Base-by-base conservation (phyloP, 2,113 vertebrate species). In the Eudyptes chrysolophus region DNA sequence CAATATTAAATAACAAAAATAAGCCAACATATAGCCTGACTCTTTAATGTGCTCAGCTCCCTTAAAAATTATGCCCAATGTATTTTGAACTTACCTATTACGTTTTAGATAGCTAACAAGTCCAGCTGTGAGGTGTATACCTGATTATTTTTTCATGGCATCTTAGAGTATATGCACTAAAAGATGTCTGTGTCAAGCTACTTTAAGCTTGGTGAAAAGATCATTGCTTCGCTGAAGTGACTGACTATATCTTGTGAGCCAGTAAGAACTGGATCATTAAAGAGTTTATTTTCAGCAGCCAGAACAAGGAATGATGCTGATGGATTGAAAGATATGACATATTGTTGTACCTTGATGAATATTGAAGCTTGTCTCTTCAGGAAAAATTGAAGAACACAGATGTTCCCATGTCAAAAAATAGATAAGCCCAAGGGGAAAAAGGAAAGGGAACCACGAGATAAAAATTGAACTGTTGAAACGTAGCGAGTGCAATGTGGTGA, bases 281-380 rank as follows among this genome's bases (percentile, higher is more conserved):
- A 88, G 83, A 94, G 18, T 94, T 94, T 97, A 85, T 96, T 97
- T 96, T 97, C 93, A 94, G 97, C 78, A 94, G 51, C 66, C n/a
- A 84, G 84, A 68, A 87, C 58, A 88, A 90, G 51, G 77, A 88
- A 70, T 86, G 51, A 46, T 74, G 48, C 9, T 77, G 42, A 42
- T 20, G 8, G 42, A 83, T 84, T 85, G 94, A 96, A 97, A 92
- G 42, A 66, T 83, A 83, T 93, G 94, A 94, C 93, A 95, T 94
- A 83, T 20, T 77, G 55, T 96, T 96, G 82, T 93, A 93, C 75
- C 84, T 96, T 92, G 84, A 93, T 83, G 78, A 88, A 90, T 86
- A 81, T 1, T 83, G 75, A 95, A 96, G 89, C 90, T 71, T 81
- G 51, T 54, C 40, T 94, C 75, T 90, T 93, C 86, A 90, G 85